A percentile compares a stretch with the other conserved stretches of the same genome.
phyloP scores from a whole-genome alignment of 2,113 vertebrate species.

The Tragulus kanchil region DNA sequence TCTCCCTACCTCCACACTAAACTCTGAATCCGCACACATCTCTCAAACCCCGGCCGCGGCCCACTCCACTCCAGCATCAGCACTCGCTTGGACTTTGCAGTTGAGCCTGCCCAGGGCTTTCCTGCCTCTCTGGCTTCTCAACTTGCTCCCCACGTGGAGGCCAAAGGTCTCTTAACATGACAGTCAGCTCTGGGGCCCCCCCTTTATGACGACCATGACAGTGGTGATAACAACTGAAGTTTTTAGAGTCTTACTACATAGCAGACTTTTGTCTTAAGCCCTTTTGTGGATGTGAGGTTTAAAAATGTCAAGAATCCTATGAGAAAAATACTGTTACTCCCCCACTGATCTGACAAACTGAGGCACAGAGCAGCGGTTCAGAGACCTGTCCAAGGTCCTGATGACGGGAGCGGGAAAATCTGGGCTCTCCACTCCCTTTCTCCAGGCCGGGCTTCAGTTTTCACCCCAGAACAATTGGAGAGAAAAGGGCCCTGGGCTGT shows the following conservation, averaged over 20 bases:
- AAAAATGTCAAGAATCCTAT: background rate
- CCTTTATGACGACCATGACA: background rate
- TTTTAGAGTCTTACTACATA: background rate
- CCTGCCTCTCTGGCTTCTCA: background rate
- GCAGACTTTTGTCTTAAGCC: background rate
- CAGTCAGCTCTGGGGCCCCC: background rate
- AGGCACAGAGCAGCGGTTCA: fast-evolving
- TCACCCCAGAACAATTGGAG: background rate
- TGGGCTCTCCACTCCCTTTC: background rate
- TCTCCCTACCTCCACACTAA: background rate
- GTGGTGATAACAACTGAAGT: background rate
- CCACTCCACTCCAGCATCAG: background rate
- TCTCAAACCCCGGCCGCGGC: background rate
- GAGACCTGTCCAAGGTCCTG: conserved; percentile 74
- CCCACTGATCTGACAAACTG: background rate
- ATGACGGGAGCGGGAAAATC: background rate
- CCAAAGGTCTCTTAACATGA: background rate
- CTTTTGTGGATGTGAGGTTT: background rate
- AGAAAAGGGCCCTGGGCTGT: background rate
- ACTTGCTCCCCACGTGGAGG: background rate
- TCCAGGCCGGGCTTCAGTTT: background rate
- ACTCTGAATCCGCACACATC: background rate
- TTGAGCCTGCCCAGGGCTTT: background rate
- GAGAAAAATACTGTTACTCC: background rate
- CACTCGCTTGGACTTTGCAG: fast-evolving